Conservation (phyloP, 2,888 invertebrate genomes). For the Luffia ferchaultella region DNA sequence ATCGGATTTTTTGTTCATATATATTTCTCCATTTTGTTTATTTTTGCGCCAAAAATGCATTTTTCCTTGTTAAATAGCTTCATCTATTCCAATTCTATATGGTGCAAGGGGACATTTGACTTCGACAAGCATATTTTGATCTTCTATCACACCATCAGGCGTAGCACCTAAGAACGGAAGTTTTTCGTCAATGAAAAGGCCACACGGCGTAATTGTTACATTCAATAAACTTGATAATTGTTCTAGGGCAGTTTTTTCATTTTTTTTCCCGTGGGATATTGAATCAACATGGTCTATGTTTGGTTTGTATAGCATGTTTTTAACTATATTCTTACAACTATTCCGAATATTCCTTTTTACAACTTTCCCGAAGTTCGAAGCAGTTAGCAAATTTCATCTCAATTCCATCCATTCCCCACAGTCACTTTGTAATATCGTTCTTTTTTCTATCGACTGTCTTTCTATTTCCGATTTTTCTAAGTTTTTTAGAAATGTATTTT, state of each 20-base stretch:
- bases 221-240: slow-evolving; percentile 10
- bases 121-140: slow-evolving; percentile 10
- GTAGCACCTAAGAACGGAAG: slow-evolving; percentile 12
- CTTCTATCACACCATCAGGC: slow-evolving; percentile 12
- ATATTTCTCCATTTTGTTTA: slow-evolving; percentile 4
- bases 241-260: slow-evolving; percentile 4
- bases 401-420: slow-evolving; percentile 17
- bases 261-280: slow-evolving; percentile 7
- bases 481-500: slow-evolving; percentile 13
- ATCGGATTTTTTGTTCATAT: neutral
- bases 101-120: slow-evolving; percentile 12
- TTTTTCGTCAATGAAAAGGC: slow-evolving; percentile 15
- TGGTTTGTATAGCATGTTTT: slow-evolving; percentile 6
- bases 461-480: slow-evolving; percentile 11
- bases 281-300: slow-evolving; percentile 7
- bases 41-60: slow-evolving; percentile 5
- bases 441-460: slow-evolving; percentile 10
- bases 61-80: slow-evolving; percentile 6
- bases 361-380: slow-evolving; percentile 15
- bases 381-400: slow-evolving; percentile 15
- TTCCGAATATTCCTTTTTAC: slow-evolving; percentile 9
- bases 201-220: slow-evolving; percentile 10
- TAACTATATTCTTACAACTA: slow-evolving; percentile 6
- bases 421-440: slow-evolving; percentile 17
- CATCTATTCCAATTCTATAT: slow-evolving; percentile 3